A percentile compares a stretch with the other conserved stretches of the same genome.
Evolutionary conservation across 1,140 invertebrate species (phyloP).

Genomic region (Drosophila chauvacae): DNA sequence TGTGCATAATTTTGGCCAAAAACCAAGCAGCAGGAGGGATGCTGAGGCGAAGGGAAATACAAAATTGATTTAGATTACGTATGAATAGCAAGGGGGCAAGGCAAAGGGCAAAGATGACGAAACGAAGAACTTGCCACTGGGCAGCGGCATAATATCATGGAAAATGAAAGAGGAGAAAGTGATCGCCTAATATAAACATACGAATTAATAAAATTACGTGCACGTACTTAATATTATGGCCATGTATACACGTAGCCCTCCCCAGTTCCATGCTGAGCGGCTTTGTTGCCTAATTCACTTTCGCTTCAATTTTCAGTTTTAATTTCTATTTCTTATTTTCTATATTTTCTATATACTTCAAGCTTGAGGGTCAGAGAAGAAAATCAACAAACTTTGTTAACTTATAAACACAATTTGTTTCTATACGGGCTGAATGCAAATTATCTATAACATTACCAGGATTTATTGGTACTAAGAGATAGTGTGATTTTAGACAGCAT

Average conservation of each 20-base stretch:
- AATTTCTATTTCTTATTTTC: not conserved
- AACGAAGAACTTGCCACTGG: not conserved
- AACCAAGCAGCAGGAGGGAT: slow-evolving; percentile 7
- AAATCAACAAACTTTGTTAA: not conserved
- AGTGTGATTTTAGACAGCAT: no score
- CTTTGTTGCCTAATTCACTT: slow-evolving; percentile 33
- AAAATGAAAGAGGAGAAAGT: slow-evolving; percentile 8
- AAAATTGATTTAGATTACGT: slow-evolving; percentile 10
- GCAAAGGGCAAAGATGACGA: not conserved
- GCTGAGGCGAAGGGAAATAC: not conserved
- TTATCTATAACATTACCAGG: no score
- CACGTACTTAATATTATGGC: slow-evolving; percentile 24
- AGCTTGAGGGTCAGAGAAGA: not conserved
- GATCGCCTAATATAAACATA: not conserved
- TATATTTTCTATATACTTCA: not conserved
- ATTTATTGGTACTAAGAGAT: no score
- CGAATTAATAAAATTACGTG: slow-evolving; percentile 26
- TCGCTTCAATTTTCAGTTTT: slow-evolving; percentile 19
- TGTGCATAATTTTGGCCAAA: slow-evolving; percentile 26
- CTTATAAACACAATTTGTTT: no score
- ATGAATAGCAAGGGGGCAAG: not conserved
- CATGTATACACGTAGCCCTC: not conserved
- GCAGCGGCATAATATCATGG: not conserved
- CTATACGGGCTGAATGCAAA: no score
- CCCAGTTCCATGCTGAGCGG: slow-evolving; percentile 1